Evolutionary conservation across 2,797 vertebrate species (phyloP), one percentile per base, ranked within the genome.

Genomic region (Scomberomorus guttatus): DNA sequence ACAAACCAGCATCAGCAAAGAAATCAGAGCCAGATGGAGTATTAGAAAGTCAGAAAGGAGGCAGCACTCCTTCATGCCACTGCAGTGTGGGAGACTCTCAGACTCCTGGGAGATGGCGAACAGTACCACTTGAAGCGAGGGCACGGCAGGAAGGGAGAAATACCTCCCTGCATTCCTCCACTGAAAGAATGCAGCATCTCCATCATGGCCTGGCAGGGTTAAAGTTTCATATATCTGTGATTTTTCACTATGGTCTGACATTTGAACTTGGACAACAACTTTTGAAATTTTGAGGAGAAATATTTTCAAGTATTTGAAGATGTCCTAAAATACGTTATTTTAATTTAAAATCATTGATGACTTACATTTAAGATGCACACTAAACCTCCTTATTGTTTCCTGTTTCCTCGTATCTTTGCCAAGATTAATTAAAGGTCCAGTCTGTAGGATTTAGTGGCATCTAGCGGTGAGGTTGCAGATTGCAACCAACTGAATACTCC

Each of bases 141-240:
- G 58, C 34, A 11, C 5, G 46, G 18, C 61, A 63, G 72, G 56
- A 77, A 79, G 62, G 68, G 79, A 79, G n/a, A 83, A 80, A 86
- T 71, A 75, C 79, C 83, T 89, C 77, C 71, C 77, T 68, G 75
- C 89, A 92, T 92, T 93, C 92, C 90, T 90, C 1, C 7, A 42
- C 29, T 62, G 69, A 55, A 90, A 68, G 88, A 90, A 90, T 90
- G 89, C 60, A 20, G 66, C 75, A 14, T 82, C 77, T 68, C 25
- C 67, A 27, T 82, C 74, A 0, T 0, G 32, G 32, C 68, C 32
- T 25, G 65, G 13, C 67, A 6, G 64, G 73, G 71, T 83, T 15
- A 61, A 68, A 37, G 64, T 48, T 77, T 57, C 62, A 44, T 42
- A 60, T 52, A 46, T 37, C 22, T 4, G 64, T 74, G 72, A 72